Evolutionary conservation across 2,113 vertebrate species (phyloP).

Genomic region (Cacatua alba): DNA sequence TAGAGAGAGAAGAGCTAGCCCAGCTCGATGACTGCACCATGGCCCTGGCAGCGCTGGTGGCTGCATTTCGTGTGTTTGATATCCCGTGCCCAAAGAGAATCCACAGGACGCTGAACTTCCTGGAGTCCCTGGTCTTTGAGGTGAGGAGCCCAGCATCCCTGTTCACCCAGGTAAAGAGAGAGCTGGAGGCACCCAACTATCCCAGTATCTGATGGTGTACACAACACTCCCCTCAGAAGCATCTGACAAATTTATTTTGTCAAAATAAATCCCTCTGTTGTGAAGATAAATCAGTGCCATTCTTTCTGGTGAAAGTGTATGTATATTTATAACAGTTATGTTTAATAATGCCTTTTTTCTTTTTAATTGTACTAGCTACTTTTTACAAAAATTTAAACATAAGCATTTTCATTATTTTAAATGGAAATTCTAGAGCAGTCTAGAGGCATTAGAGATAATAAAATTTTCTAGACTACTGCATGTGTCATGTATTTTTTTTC

Average conservation of each 20-base stretch:
- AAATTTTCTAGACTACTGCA: background rate
- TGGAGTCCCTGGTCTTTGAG: conserved; percentile 71
- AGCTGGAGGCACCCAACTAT: background rate
- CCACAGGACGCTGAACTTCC: conserved; percentile 66
- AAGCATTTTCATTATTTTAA: background rate
- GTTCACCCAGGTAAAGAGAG: background rate
- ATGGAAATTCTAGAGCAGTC: background rate
- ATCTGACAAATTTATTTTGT: background rate
- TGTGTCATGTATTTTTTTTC: background rate
- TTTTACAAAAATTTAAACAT: background rate
- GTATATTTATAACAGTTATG: background rate
- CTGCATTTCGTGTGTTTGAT: conserved; percentile 65
- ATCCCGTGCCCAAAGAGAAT: conserved; percentile 50
- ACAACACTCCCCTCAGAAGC: background rate
- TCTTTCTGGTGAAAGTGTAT: background rate
- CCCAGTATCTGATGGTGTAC: background rate
- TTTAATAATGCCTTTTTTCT: background rate
- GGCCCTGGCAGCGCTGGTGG: conserved; percentile 56
- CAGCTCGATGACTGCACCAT: conserved; percentile 60
- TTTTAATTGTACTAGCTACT: background rate
- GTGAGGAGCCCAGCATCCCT: background rate
- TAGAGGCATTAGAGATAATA: background rate
- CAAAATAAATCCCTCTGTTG: background rate
- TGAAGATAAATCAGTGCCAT: background rate
- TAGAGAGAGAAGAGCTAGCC: conserved; percentile 62